A percentile compares a stretch with the other conserved stretches of the same genome.
Conservation (phyloP, 2,888 invertebrate genomes). For the Lysandra bellargus region DNA sequence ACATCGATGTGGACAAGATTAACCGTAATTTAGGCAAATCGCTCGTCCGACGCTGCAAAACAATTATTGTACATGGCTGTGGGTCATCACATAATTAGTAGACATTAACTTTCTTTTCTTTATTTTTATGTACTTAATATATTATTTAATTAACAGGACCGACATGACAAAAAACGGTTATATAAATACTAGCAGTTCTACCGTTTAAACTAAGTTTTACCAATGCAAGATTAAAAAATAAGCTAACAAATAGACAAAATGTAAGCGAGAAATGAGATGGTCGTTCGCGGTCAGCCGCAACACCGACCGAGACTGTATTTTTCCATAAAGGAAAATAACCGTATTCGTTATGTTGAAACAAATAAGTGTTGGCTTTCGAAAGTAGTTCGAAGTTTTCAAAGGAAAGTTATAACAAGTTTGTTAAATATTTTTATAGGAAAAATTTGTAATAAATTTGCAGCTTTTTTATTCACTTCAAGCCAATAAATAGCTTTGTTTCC, state of each 20-base stretch:
- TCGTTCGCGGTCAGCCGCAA: neutral
- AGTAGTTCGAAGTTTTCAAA: slow-evolving; percentile 19
- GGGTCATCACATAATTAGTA: no score
- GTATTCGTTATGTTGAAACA: slow-evolving; percentile 14
- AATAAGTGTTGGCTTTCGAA: slow-evolving; percentile 11
- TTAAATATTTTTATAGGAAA: slow-evolving; percentile 18
- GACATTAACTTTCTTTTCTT: no score
- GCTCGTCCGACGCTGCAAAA: no score
- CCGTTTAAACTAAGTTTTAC: neutral
- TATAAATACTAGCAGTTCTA: neutral
- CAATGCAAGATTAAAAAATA: neutral
- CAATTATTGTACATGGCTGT: no score
- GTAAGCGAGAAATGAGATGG: slow-evolving; percentile 4
- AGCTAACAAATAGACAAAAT: neutral
- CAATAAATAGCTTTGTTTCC: neutral
- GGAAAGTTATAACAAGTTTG: slow-evolving; percentile 16
- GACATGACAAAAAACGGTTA: no score
- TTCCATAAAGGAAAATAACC: slow-evolving; percentile 22
- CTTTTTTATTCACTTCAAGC: neutral
- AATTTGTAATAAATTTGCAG: slow-evolving; percentile 13
- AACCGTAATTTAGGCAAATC: neutral
- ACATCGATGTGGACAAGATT: no score
- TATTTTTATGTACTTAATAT: no score
- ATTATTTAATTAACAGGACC: no score
- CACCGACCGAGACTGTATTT: slow-evolving; percentile 8